phyloP scores from a whole-genome alignment of 1,140 invertebrate species.

The Magallana ariakensis region DNA sequence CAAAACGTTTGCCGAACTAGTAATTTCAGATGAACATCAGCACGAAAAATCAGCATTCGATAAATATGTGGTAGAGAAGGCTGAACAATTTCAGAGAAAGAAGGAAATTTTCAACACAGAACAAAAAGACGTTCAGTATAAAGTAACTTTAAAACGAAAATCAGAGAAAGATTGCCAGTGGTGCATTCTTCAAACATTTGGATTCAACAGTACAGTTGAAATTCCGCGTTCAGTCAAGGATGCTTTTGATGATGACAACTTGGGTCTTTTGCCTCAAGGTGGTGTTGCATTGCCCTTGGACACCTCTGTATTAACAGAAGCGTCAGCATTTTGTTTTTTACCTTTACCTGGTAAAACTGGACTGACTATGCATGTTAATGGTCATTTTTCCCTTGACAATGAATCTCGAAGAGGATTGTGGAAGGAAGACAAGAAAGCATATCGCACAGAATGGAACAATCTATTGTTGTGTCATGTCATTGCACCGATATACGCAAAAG shows the following conservation, averaged over 20 bases:
- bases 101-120: conserved; percentile 47
- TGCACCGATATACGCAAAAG: conserved; percentile 64
- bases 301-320: neutral
- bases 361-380: conserved; percentile 76
- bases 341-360: conserved; percentile 72
- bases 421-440: conserved; percentile 55
- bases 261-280: conserved; percentile 69
- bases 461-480: conserved; percentile 64
- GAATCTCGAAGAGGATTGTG: conserved; percentile 74
- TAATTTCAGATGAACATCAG: conserved; percentile 45
- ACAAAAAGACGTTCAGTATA: conserved; percentile 43
- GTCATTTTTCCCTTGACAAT: conserved; percentile 76
- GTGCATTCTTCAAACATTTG: conserved; percentile 67
- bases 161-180: conserved; percentile 46
- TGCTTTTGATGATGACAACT: conserved; percentile 56
- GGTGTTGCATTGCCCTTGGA: conserved; percentile 66
- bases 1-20: conserved; percentile 52
- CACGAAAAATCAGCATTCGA: neutral
- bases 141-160: conserved; percentile 52
- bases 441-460: conserved; percentile 70
- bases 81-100: conserved; percentile 13
- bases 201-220: conserved; percentile 54
- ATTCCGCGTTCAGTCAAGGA: conserved; percentile 51
- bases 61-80: neutral
- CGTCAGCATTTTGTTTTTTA: conserved; percentile 73